A percentile compares a stretch with the other conserved stretches of the same genome.
These are phyloP conservation scores for Agrochola circellaris DNA, from an alignment of 2,888 invertebrate genomes.

Conservation along the genomic window DNA sequence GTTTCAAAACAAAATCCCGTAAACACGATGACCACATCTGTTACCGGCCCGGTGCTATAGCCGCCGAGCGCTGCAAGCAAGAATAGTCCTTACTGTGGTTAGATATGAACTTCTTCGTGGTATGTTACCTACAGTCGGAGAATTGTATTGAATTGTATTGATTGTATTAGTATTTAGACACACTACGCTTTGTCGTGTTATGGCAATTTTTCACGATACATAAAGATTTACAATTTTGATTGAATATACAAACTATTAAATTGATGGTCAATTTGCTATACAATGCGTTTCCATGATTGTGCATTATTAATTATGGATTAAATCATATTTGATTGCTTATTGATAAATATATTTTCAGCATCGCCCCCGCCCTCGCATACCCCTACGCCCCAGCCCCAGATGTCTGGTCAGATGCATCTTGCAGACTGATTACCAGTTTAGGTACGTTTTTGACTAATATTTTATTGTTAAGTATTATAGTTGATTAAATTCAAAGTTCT, in stretches of 20 bases:
- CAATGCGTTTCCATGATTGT: neutral
- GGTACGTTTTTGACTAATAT: conserved; percentile 65
- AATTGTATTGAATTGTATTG: conserved; percentile 4
- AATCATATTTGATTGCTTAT: neutral
- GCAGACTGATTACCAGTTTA: conserved; percentile 83
- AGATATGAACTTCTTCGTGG: no score
- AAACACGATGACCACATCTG: no score
- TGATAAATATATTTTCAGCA: conserved; percentile 70
- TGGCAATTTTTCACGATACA: neutral
- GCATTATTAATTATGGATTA: neutral
- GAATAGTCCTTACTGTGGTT: no score
- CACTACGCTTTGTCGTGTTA: neutral
- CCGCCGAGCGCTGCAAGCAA: no score
- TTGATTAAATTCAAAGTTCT: neutral
- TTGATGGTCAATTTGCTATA: neutral
- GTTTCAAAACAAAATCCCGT: no score
- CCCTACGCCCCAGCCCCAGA: conserved; percentile 88
- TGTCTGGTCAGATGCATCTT: conserved; percentile 86
- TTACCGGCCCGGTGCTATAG: no score
- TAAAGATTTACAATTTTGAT: neutral
- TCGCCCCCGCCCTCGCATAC: conserved; percentile 89
- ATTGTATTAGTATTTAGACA: neutral
- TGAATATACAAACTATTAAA: neutral
- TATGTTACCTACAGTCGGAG: neutral
- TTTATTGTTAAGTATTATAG: neutral